phyloP scores from a whole-genome alignment of 1,140 invertebrate genomes.

The Polyergus mexicanus region DNA sequence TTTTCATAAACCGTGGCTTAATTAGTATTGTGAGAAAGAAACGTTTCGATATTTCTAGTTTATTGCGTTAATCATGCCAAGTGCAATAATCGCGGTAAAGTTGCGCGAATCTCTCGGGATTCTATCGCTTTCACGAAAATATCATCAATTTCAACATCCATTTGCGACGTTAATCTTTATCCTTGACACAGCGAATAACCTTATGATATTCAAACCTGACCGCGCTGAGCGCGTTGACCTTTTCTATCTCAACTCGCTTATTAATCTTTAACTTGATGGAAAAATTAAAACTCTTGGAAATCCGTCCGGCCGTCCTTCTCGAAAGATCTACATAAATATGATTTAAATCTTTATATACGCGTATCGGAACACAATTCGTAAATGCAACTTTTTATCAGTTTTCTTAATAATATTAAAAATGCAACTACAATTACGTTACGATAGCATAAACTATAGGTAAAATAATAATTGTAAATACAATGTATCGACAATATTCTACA shows the following conservation, averaged over 20 bases:
- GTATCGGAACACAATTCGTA: too few species aligned
- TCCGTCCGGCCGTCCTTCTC: conserved; percentile 23
- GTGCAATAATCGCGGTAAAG: not conserved
- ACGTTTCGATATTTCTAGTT: not conserved
- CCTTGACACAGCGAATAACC: conserved; percentile 71
- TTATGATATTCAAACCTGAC: conserved; percentile 53
- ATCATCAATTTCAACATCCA: conserved; percentile 65
- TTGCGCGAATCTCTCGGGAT: conserved; percentile 21
- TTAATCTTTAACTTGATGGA: conserved; percentile 55
- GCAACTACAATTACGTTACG: not conserved
- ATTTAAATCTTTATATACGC: not conserved
- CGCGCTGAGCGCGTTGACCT: conserved; percentile 57
- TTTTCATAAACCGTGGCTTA: not conserved
- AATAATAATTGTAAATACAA: not conserved
- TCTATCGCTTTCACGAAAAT: conserved; percentile 17
- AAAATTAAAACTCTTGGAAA: conserved; percentile 54
- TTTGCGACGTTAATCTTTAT: conserved; percentile 64
- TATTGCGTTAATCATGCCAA: not conserved
- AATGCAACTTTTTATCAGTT: not conserved
- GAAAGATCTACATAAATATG: not conserved
- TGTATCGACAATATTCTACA: not conserved
- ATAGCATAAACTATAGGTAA: not conserved
- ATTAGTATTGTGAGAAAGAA: not conserved
- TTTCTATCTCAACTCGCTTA: conserved; percentile 60
- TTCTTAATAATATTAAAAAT: not conserved